Evolutionary conservation across 2,888 invertebrate genomes (phyloP).

Genomic region (Philereme transversata): DNA sequence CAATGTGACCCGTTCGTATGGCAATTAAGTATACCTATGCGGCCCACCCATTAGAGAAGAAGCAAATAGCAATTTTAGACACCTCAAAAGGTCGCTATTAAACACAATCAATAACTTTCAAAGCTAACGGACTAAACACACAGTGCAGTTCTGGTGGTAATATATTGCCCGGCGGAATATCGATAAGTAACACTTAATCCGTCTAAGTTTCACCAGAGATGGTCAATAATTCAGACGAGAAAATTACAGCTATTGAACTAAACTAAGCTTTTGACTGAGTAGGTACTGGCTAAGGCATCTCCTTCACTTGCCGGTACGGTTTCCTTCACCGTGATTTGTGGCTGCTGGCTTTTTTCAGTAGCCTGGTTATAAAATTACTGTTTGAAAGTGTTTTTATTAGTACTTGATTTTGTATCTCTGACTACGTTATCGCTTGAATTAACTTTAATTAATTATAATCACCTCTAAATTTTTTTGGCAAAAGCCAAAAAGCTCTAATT

Average conservation of each 20-base stretch:
- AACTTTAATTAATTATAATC: too few species aligned
- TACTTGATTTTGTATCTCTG: too few species aligned
- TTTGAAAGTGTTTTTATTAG: too few species aligned
- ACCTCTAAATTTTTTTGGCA: too few species aligned
- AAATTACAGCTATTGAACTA: conserved; percentile 18
- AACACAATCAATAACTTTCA: conserved; percentile 23
- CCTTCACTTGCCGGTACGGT: conserved; percentile 5
- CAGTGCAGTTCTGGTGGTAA: conserved; percentile 14
- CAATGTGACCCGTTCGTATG: too few species aligned
- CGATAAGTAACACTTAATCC: conserved; percentile 27
- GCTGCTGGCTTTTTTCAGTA: too few species aligned
- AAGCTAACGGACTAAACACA: conserved; percentile 14
- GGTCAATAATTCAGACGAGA: conserved; percentile 6
- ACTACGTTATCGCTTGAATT: too few species aligned
- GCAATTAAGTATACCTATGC: too few species aligned
- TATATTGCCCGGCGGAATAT: conserved; percentile 12
- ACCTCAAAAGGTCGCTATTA: conserved; percentile 2
- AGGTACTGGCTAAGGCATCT: not conserved
- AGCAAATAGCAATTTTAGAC: conserved; percentile 14
- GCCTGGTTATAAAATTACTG: too few species aligned
- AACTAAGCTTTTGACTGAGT: conserved; percentile 12
- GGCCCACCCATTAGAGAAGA: conserved; percentile 1
- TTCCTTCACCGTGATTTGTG: not conserved
- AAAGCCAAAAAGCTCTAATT: too few species aligned
- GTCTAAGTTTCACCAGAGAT: conserved; percentile 25